These are phyloP conservation scores for Lysiphlebus fabarum DNA, from an alignment of 1,140 invertebrate genomes.

Conservation along the genomic window DNA sequence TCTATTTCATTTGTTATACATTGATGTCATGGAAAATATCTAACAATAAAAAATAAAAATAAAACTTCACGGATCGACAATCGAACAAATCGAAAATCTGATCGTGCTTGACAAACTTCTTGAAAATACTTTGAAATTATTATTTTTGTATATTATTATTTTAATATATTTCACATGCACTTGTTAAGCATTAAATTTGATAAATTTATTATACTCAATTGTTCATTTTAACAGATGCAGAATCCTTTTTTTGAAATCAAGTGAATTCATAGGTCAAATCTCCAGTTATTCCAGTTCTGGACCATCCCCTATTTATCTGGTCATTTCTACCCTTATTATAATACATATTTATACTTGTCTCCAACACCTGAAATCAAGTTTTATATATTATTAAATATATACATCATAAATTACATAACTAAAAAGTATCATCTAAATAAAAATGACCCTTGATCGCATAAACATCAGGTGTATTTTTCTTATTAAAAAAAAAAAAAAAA, in stretches of 20 bases:
- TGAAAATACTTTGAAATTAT: too few species aligned
- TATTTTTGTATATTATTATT: too few species aligned
- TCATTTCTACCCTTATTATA: too few species aligned
- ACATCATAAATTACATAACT: too few species aligned
- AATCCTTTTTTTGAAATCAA: constrained; percentile 12
- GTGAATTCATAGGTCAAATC: constrained; percentile 17
- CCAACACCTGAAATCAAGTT: constrained; percentile 11
- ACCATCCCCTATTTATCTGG: constrained; percentile 26
- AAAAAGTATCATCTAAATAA: too few species aligned
- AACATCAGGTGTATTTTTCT: too few species aligned
- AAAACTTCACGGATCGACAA: constrained; percentile 20
- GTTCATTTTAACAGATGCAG: background rate
- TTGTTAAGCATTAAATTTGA: too few species aligned
- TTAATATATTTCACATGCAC: too few species aligned
- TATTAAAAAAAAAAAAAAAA: background rate
- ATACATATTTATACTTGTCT: background rate
- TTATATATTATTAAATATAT: background rate
- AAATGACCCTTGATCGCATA: too few species aligned
- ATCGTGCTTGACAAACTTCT: background rate
- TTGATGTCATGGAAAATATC: background rate
- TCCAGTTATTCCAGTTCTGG: constrained; percentile 43
- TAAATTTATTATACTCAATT: too few species aligned
- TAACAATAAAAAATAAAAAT: background rate
- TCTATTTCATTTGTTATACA: constrained; percentile 10
- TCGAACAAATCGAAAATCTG: constrained; percentile 19